Percentiles rank a stretch among this genome's conserved stretches.
These are phyloP conservation scores for Xylocopa sonorina DNA, from an alignment of 1,140 invertebrate species.

Conservation along the genomic window DNA sequence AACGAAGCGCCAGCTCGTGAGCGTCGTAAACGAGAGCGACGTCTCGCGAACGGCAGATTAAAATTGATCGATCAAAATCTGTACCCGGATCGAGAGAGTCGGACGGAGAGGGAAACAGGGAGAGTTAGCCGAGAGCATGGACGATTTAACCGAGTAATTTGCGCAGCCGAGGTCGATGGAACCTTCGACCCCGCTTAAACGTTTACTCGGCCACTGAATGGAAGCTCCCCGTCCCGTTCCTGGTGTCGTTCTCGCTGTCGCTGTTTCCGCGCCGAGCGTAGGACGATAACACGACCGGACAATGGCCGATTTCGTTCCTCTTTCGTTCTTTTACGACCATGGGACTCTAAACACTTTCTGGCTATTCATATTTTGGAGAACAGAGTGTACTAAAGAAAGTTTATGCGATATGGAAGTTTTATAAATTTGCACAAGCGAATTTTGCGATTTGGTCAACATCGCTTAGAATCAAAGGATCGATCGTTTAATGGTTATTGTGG, in stretches of 20 bases:
- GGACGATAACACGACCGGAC: constrained; percentile 61
- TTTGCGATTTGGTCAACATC: too few relatives aligned
- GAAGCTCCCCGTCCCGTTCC: constrained; percentile 43
- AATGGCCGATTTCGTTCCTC: constrained; percentile 65
- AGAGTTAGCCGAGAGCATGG: constrained; percentile 1
- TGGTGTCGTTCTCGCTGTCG: constrained; percentile 40
- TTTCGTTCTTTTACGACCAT: constrained; percentile 30
- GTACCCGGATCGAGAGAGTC: not conserved
- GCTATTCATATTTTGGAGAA: too few relatives aligned
- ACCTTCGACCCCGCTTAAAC: constrained; percentile 57
- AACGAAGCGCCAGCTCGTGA: too few relatives aligned
- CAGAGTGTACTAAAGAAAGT: too few relatives aligned
- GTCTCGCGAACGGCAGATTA: constrained; percentile 35
- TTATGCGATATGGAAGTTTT: too few relatives aligned
- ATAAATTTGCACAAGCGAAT: too few relatives aligned
- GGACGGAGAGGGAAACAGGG: not conserved
- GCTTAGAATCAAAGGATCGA: too few relatives aligned
- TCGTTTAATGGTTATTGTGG: too few relatives aligned
- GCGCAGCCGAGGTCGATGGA: constrained; percentile 65
- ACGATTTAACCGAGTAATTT: constrained; percentile 66
- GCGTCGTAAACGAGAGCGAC: constrained; percentile 38
- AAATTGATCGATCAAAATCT: constrained; percentile 71
- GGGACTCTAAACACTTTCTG: constrained; percentile 15
- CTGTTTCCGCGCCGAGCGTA: constrained; percentile 50
- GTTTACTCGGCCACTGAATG: constrained; percentile 56